phyloP scores from a whole-genome alignment of 2,888 invertebrate species.

The Drosophila multiciliata region DNA sequence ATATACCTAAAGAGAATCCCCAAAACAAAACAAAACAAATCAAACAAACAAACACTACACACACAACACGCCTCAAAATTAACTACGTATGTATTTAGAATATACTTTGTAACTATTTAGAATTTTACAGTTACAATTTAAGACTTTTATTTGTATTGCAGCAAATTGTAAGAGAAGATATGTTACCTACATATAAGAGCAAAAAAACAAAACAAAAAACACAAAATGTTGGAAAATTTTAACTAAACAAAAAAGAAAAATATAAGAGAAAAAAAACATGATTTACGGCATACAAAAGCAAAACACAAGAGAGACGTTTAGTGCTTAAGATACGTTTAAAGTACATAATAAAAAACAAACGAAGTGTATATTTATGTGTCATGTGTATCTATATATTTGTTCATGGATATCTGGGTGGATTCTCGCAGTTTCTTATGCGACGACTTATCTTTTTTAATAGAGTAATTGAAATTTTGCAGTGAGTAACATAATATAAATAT shows the following conservation, averaged over 20 bases:
- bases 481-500: too few relatives aligned
- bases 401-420: background rate
- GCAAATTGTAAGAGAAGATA: conserved; percentile 76
- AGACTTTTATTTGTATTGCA: conserved; percentile 80
- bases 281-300: conserved; percentile 64
- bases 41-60: conserved; percentile 38
- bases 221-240: conserved; percentile 76
- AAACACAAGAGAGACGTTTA: conserved; percentile 66
- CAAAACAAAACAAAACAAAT: conserved; percentile 27
- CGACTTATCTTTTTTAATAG: background rate
- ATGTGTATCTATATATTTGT: conserved; percentile 1
- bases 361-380: conserved; percentile 43
- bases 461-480: background rate
- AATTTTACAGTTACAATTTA: conserved; percentile 76
- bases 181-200: conserved; percentile 79
- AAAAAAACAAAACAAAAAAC: conserved; percentile 59
- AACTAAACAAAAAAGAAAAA: conserved; percentile 56
- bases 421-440: background rate
- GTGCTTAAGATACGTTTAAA: conserved; percentile 73
- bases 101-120: conserved; percentile 80
- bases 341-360: conserved; percentile 71
- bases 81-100: conserved; percentile 73
- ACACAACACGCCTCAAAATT: conserved; percentile 77
- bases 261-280: conserved; percentile 27
- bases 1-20: conserved; percentile 38